Evolutionary conservation across 2,113 vertebrate species (phyloP).

Genomic region (Cromileptes altivelis): DNA sequence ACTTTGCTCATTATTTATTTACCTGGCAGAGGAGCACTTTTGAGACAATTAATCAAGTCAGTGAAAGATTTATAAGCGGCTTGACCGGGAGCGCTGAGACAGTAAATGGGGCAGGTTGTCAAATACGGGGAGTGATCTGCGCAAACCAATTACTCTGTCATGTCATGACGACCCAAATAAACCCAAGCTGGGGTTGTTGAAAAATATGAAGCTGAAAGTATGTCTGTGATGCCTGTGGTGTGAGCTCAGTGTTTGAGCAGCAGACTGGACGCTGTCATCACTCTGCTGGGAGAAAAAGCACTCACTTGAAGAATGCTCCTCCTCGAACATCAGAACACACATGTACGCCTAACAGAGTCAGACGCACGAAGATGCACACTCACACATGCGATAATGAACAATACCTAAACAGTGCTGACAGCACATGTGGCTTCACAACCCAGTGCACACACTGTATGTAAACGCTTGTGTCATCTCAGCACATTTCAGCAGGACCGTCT

Average conservation of each 20-base stretch:
- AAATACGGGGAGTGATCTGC: conserved; percentile 75
- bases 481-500: conserved; percentile 68
- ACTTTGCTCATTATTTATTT: conserved; percentile 83
- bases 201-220: conserved; percentile 69
- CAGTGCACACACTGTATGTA: conserved; percentile 67
- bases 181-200: conserved; percentile 54
- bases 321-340: conserved; percentile 2
- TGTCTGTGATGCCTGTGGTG: conserved; percentile 49
- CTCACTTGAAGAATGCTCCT: conserved; percentile 35
- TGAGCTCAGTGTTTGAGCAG: conserved; percentile 37
- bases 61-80: conserved; percentile 82
- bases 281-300: conserved; percentile 29
- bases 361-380: conserved; percentile 27
- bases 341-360: conserved; percentile 8
- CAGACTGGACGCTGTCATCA: conserved; percentile 55
- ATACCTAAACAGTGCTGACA: conserved; percentile 63
- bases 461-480: conserved; percentile 77
- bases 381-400: conserved; percentile 46
- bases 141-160: conserved; percentile 80
- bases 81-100: conserved; percentile 75
- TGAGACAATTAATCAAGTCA: conserved; percentile 82
- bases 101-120: conserved; percentile 79
- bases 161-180: conserved; percentile 77
- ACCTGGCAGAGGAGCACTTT: conserved; percentile 77
- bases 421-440: conserved; percentile 61